Evolutionary conservation across 2,797 vertebrate genomes (phyloP).

Genomic region (Sebastes matsubarae): DNA sequence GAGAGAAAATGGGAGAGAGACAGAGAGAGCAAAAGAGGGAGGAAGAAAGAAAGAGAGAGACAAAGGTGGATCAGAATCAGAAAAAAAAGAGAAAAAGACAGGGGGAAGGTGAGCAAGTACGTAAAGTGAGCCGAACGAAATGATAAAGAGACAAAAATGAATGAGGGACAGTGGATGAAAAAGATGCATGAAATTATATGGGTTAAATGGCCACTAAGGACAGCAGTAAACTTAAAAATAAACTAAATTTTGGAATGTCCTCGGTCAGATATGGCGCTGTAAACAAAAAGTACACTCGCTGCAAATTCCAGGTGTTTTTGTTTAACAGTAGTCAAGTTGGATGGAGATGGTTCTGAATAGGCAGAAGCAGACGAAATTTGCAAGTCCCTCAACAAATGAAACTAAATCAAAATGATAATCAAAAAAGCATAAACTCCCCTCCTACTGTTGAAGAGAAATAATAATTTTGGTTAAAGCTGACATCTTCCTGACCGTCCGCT

Average conservation of each 20-base stretch:
- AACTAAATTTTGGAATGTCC: not conserved
- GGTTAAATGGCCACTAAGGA: not conserved
- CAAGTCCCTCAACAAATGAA: not conserved
- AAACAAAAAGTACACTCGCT: not conserved
- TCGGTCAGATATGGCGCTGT: not conserved
- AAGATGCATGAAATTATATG: not conserved
- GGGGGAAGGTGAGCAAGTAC: constrained; percentile 13
- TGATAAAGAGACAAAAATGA: not conserved
- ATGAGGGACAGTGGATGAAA: not conserved
- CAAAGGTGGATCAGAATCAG: not conserved
- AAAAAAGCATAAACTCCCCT: not conserved
- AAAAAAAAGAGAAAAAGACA: constrained; percentile 1
- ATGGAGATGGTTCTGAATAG: not conserved
- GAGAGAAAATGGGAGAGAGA: constrained; percentile 41
- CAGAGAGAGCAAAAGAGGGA: not conserved
- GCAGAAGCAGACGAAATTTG: not conserved
- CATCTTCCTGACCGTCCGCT: not conserved
- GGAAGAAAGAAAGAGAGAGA: not conserved
- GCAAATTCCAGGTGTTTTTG: not conserved
- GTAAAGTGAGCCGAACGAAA: constrained; percentile 6
- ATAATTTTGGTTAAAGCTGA: not conserved
- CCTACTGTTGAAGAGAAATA: not conserved
- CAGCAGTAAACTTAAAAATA: not conserved
- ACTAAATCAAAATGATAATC: rapidly evolving
- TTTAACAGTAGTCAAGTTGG: not conserved